A percentile compares a stretch with the other conserved stretches of the same genome.
Evolutionary conservation across 2,888 invertebrate species (phyloP).

Genomic region (Cepaea hortensis): DNA sequence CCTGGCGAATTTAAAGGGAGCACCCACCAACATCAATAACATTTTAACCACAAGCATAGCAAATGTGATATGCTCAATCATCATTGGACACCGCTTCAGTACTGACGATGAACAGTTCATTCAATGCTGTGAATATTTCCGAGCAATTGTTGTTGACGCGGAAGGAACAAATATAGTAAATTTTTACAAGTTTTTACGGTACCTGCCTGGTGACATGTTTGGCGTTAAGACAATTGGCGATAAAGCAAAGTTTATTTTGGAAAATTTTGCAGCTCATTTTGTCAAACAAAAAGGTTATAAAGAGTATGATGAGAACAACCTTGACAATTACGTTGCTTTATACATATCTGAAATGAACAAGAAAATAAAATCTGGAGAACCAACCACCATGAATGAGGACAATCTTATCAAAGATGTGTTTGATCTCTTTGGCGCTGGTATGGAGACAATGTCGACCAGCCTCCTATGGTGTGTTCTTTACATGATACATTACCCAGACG

Average conservation of each 20-base stretch:
- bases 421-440: conserved; percentile 64
- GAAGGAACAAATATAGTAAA: background rate
- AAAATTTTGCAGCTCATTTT: background rate
- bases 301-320: background rate
- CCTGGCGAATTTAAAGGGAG: background rate
- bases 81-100: conserved; percentile 1
- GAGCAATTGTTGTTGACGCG: background rate
- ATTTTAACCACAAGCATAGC: background rate
- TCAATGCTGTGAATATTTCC: background rate
- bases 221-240: background rate
- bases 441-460: conserved; percentile 87
- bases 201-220: conserved; percentile 3
- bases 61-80: background rate
- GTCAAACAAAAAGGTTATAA: too few species aligned
- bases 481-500: conserved; percentile 86
- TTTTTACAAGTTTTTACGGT: background rate
- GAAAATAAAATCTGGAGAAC: background rate
- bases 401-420: conserved; percentile 26
- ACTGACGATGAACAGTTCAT: background rate
- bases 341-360: background rate
- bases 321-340: conserved; percentile 8
- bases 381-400: background rate
- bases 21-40: background rate
- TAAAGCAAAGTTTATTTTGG: too few species aligned
- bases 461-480: conserved; percentile 89